phyloP scores from a whole-genome alignment of 2,113 vertebrate species.

The Xenopus tropicalis region UCB_Xtro_10.0 CM004447.2:123367501-123368000 shows the following conservation, averaged over 20 bases:
- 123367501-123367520: too few species aligned
- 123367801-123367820: constrained; percentile 16
- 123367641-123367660: constrained; percentile 19
- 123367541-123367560: not conserved
- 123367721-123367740: constrained; percentile 30
- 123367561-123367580: constrained; percentile 8
- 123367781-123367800: constrained; percentile 19
- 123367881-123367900: constrained; percentile 1
- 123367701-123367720: constrained; percentile 27
- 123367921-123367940: not conserved
- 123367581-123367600: not conserved
- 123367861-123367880: constrained; percentile 3
- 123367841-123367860: constrained; percentile 7
- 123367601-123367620: constrained; percentile 18
- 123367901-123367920: not conserved
- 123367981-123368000: not conserved
- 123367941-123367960: constrained; percentile 10
- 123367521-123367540: not conserved
- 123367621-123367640: constrained; percentile 34
- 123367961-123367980: constrained; percentile 11
- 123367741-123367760: constrained; percentile 32
- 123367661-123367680: constrained; percentile 15
- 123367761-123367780: constrained; percentile 14
- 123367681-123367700: constrained; percentile 4
- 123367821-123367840: constrained; percentile 10